Evolutionary conservation across 2,797 vertebrate species (phyloP).

Genomic region (Crax fasciolata): DNA sequence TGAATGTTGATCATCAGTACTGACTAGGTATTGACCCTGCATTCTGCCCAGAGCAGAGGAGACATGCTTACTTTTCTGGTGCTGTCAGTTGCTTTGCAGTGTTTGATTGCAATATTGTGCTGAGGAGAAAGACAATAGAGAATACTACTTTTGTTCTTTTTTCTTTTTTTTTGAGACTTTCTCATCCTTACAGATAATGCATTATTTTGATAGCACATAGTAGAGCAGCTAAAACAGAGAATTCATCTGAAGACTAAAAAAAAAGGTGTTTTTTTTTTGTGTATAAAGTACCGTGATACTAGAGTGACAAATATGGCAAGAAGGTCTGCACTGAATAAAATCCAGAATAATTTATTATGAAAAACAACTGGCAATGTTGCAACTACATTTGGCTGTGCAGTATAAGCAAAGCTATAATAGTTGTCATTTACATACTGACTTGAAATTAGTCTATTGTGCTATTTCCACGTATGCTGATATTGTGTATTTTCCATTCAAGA

Average conservation of each 20-base stretch:
- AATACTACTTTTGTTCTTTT: not conserved
- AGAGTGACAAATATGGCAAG: not conserved
- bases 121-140: not conserved
- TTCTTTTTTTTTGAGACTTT: not conserved
- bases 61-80: not conserved
- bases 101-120: not conserved
- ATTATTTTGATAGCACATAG: not conserved
- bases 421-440: conserved; percentile 26
- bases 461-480: not conserved
- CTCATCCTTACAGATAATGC: not conserved
- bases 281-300: not conserved
- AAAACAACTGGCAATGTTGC: conserved; percentile 10
- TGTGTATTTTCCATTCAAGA: conserved; percentile 22
- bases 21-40: not conserved
- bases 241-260: conserved; percentile 18
- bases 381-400: not conserved
- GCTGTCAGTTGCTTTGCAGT: not conserved
- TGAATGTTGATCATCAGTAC: not conserved
- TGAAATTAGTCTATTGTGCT: not conserved
- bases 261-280: not conserved
- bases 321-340: not conserved
- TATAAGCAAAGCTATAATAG: conserved; percentile 3
- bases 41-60: not conserved
- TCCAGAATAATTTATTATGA: not conserved
- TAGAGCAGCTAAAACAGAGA: not conserved